These are phyloP conservation scores for Sarcoramphus papa DNA, from an alignment of 2,797 vertebrate genomes.

Conservation along the genomic window DNA sequence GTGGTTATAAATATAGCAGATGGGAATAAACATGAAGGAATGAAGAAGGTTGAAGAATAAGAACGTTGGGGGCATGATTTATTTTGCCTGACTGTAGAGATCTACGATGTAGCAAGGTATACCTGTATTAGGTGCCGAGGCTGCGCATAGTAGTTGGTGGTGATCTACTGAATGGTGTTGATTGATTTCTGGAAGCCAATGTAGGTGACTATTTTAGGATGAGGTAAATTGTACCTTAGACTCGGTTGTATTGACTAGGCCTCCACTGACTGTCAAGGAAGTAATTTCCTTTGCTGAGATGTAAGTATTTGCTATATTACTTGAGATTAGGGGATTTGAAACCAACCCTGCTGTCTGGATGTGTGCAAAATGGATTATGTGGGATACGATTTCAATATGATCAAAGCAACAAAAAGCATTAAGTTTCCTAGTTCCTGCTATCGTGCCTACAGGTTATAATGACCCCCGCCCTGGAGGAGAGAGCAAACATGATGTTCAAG, in stretches of 20 bases:
- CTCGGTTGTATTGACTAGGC: background rate
- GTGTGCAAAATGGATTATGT: background rate
- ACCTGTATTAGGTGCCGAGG: fast-evolving
- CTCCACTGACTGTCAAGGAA: background rate
- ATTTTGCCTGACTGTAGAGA: background rate
- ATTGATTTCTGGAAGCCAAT: slow-evolving; percentile 13
- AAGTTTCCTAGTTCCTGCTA: background rate
- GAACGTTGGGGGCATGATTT: background rate
- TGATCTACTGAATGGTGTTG: background rate
- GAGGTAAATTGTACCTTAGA: background rate
- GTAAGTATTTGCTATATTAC: background rate
- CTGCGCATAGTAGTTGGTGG: background rate
- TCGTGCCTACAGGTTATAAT: background rate
- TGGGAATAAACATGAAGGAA: slow-evolving; percentile 16
- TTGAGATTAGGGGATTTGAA: background rate
- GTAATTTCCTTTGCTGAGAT: slow-evolving; percentile 17
- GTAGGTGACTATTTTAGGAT: background rate
- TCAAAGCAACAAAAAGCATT: background rate
- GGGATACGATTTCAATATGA: background rate
- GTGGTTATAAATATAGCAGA: slow-evolving; percentile 28
- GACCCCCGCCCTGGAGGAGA: background rate
- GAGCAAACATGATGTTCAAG: background rate
- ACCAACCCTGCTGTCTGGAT: background rate
- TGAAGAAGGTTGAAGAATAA: background rate
- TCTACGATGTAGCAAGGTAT: background rate